Evolutionary conservation across 2,797 vertebrate species (phyloP), one percentile per base, ranked within the genome.

Genomic region (Peromyscus nudipes): DNA sequence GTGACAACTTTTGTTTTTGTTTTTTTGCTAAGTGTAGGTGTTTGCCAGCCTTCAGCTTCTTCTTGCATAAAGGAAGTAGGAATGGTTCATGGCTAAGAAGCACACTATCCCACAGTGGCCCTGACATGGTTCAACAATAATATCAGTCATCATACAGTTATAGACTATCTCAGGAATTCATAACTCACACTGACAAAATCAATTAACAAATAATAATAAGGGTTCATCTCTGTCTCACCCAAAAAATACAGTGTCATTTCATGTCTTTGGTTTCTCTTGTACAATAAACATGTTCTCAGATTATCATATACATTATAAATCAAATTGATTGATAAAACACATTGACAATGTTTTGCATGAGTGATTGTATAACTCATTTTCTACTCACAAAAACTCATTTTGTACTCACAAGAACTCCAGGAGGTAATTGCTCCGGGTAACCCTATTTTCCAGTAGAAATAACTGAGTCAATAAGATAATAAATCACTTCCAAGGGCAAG

Each of bases 51-150:
- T 77, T 95, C 21, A n/a, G 9, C 69, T 87, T 76, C 43, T 90
- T 75, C 76, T 80, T 83, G 6, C 76, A 87, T 43, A 40, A 85
- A 87, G 62, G 49, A 88, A 94, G 96, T 46, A 46, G 34, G 60
- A 85, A 82, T 40, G 19, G 3, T 23, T 77, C 19, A 27, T 17
- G 49, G 16, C 3, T 92, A 81, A 76, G 83, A 60, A 83, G 12
- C 16, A 92, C 1, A 71, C 4, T 86, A 40, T 76, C 85, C 89
- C n/a, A 83, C 1, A 17, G 34, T 27, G 75, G 60, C 11, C 34
- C 85, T 92, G 37, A 67, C 65, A 84, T 80, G 80, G 60, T 76
- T 43, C 40, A 81, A 55, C 4, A 76, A 21, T 81, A 64, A 92
- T 87, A 27, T 40, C 34, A 64, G 29, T 49, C 89, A 93, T 89